A percentile compares a stretch with the other conserved stretches of the same genome.
These are phyloP conservation scores for Clinocottus analis DNA, from an alignment of 2,113 vertebrate genomes.

Conservation along the genomic window DNA sequence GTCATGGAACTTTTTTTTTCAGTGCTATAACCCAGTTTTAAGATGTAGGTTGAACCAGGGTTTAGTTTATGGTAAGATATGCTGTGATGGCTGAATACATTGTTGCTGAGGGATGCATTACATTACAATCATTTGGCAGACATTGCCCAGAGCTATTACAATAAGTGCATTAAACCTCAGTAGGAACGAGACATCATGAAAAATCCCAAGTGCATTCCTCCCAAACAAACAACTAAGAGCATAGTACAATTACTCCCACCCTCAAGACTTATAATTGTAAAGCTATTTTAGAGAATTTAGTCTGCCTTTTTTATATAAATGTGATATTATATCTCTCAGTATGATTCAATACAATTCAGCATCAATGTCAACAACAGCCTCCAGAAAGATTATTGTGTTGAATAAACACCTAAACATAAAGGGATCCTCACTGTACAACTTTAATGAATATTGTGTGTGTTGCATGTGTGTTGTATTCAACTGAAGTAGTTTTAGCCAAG, in stretches of 20 bases:
- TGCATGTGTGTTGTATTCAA: not conserved
- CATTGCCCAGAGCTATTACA: not conserved
- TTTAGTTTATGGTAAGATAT: not conserved
- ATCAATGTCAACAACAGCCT: not conserved
- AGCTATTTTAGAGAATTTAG: not conserved
- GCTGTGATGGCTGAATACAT: too few species aligned
- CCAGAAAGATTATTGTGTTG: not conserved
- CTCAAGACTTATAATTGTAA: not conserved
- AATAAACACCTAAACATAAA: not conserved
- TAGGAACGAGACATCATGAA: not conserved
- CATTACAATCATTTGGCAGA: conserved; percentile 4
- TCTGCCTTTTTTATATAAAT: not conserved
- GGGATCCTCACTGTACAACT: not conserved
- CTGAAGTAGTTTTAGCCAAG: not conserved
- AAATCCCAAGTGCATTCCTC: not conserved
- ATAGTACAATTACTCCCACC: not conserved
- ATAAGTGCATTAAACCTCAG: conserved; percentile 26
- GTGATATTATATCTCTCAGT: not conserved
- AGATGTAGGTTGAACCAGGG: not conserved
- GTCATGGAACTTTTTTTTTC: not conserved
- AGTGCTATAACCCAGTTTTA: not conserved
- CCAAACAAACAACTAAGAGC: not conserved
- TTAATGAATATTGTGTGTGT: not conserved
- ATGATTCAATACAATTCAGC: conserved; percentile 4
- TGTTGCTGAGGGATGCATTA: not conserved